Base-by-base conservation (phyloP, 2,797 vertebrate species). In the Glyptemys insculpta region DNA sequence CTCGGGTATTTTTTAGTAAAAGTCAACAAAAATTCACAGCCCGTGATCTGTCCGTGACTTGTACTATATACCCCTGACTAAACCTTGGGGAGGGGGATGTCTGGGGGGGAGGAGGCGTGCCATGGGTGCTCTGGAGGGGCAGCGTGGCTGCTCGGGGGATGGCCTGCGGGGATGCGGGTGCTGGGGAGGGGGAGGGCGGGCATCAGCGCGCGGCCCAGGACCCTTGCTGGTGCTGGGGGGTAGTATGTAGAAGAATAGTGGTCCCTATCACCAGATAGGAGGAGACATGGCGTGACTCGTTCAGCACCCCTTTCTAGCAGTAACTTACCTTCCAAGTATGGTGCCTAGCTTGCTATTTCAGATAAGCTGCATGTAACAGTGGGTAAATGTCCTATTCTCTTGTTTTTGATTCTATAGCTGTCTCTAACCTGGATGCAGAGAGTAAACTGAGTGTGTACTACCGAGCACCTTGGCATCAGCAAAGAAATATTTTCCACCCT, bases 401-500 rank as follows among this genome's bases (percentile, higher is more conserved):
- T 81, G 68, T 25, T 15, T 94, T 96, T 76, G 94, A 85, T 95
- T 91, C 93, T 80, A 76, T 98, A 99, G 99, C 99, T 27, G 99
- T 99, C 89, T 99, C 99, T 49, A 99, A 99, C 97, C 98, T 99
- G 99, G 99, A 99, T 83, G 98, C 98, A 88, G 99, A 99, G 98
- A 99, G 99, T 96, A 99, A 99, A 98, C 98, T 99, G 98, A 99
- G 98, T 0, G 96, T 98, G 23, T 99, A 99, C 83, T 99, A 99
- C 97, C 98, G 98, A 90, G 98, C 99, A 7, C 98, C 99, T 83
- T 99, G 99, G 99, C 99, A 99, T 97, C 99, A 99, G 97, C 99
- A 99, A 97, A 99, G 99, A 94, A 99, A 99, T 96, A 96, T 99
- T 95, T 99, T 99, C 91, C 98, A 99, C 74, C 99, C 99, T 2